Percentiles rank a stretch among this genome's conserved stretches.
phyloP scores from a whole-genome alignment of 2,113 vertebrate species.

The Eolophus roseicapilla region DNA sequence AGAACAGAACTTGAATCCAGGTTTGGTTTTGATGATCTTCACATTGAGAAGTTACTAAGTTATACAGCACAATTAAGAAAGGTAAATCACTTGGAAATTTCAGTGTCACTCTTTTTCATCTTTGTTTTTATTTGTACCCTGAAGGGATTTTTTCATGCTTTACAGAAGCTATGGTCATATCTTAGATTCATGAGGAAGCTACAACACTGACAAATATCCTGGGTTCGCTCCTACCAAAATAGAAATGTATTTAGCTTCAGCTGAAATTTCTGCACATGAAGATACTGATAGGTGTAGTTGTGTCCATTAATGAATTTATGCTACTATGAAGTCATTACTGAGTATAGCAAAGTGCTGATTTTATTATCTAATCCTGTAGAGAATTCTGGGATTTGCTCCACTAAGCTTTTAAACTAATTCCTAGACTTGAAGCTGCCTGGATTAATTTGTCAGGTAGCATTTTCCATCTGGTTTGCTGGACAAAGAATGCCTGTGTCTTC shows the following conservation, averaged over 20 bases:
- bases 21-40: conserved; percentile 51
- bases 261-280: not conserved
- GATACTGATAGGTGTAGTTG: not conserved
- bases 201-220: not conserved
- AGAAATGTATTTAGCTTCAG: not conserved
- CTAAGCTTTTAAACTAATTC: not conserved
- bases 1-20: conserved; percentile 44
- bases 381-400: not conserved
- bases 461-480: not conserved
- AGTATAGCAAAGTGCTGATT: not conserved
- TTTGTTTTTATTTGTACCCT: not conserved
- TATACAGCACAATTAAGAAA: conserved; percentile 34
- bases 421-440: not conserved
- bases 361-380: not conserved
- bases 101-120: not conserved
- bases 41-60: conserved; percentile 38
- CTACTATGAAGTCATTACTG: not conserved
- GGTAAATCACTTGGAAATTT: conserved; percentile 23
- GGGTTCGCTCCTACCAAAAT: not conserved
- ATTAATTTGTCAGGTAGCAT: not conserved
- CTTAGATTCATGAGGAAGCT: not conserved
- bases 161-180: not conserved
- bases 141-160: not conserved
- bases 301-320: not conserved
- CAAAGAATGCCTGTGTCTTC: not conserved